Evolutionary conservation across 2,113 vertebrate genomes (phyloP).

Genomic region (Madoqua kirkii): DNA sequence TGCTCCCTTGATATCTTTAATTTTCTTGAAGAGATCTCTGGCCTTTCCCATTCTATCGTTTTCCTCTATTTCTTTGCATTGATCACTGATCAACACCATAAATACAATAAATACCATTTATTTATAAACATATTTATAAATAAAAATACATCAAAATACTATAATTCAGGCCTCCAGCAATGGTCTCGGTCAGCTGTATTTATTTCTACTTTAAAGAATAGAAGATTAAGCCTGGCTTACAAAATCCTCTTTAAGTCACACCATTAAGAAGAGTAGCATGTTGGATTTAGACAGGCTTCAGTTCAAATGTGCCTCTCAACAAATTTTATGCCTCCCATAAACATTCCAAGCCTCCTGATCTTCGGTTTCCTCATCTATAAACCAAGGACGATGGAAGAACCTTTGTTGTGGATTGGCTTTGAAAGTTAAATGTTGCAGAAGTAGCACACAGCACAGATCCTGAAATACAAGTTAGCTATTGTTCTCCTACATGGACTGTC

Average conservation of each 20-base stretch:
- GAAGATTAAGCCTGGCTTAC: background rate
- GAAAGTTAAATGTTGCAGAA: background rate
- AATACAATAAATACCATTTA: background rate
- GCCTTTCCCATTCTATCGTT: background rate
- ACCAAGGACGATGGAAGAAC: background rate
- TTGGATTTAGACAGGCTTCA: background rate
- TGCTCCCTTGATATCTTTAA: background rate
- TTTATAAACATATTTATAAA: background rate
- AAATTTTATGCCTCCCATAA: background rate
- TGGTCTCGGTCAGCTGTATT: background rate
- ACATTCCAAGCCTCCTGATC: background rate
- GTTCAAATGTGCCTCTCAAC: background rate
- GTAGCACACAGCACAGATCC: background rate
- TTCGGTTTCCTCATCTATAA: background rate
- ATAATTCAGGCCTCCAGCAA: background rate
- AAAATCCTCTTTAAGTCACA: background rate
- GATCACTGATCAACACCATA: background rate
- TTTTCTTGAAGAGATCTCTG: background rate
- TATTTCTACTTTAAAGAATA: background rate
- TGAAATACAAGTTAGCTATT: background rate
- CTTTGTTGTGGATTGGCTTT: background rate
- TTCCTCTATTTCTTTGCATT: background rate
- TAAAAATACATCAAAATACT: background rate
- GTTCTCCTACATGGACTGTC: background rate
- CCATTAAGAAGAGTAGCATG: background rate